Percentiles rank a stretch among this genome's conserved stretches.
Conservation (phyloP, 2,888 invertebrate genomes). For the Lithophane semibrunnea region DNA sequence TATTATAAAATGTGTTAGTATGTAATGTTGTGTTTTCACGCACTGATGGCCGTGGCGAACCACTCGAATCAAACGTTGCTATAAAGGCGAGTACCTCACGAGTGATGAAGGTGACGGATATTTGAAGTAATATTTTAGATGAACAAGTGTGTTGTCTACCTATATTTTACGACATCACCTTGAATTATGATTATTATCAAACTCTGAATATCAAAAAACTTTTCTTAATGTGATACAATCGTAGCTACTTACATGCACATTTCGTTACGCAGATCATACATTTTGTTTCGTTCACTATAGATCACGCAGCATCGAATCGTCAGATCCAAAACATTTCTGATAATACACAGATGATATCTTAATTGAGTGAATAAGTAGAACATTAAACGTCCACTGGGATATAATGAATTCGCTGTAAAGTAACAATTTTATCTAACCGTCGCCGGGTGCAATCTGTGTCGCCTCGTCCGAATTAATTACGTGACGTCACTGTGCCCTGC, state of each 20-base stretch:
- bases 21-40: neutral
- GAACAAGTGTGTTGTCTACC: neutral
- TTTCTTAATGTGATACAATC: neutral
- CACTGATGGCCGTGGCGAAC: neutral
- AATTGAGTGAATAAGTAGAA: conserved; percentile 2
- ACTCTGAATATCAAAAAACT: neutral
- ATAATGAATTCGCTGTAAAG: conserved; percentile 9
- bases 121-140: neutral
- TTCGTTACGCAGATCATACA: too few relatives aligned
- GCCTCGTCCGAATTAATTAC: conserved; percentile 35
- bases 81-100: neutral
- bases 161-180: conserved; percentile 5
- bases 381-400: neutral
- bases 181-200: neutral
- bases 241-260: neutral
- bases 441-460: conserved; percentile 28
- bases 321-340: too few relatives aligned
- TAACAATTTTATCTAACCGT: conserved; percentile 24
- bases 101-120: neutral
- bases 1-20: conserved; percentile 15
- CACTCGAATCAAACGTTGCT: conserved; percentile 7
- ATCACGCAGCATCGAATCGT: too few relatives aligned
- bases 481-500: neutral
- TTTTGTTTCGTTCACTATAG: neutral
- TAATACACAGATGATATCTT: neutral